A percentile compares a stretch with the other conserved stretches of the same genome.
Evolutionary conservation across 1,140 invertebrate genomes (phyloP).

Genomic region (honey bee (Apis mellifera)): Amel_HAv3.1 CM009940.2:2632001-2632500

Average conservation of each 20-base stretch:
- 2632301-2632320: not conserved
- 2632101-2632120: not conserved
- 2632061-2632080: not conserved
- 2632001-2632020: too few relatives aligned
- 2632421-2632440: not conserved
- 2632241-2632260: not conserved
- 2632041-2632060: not conserved
- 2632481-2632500: too few relatives aligned
- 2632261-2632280: conserved; percentile 18
- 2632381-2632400: too few relatives aligned
- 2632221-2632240: not conserved
- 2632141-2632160: too few relatives aligned
- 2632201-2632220: not conserved
- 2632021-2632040: not conserved
- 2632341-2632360: not conserved
- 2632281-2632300: not conserved
- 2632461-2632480: not conserved
- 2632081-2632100: too few relatives aligned
- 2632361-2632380: not conserved
- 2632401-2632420: not conserved
- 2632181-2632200: too few relatives aligned
- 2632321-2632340: not conserved
- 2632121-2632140: conserved; percentile 2
- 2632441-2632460: not conserved
- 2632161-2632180: too few relatives aligned